These are phyloP conservation scores for Philantomba maxwellii DNA, from an alignment of 2,113 vertebrate species.

Conservation along the genomic window DNA sequence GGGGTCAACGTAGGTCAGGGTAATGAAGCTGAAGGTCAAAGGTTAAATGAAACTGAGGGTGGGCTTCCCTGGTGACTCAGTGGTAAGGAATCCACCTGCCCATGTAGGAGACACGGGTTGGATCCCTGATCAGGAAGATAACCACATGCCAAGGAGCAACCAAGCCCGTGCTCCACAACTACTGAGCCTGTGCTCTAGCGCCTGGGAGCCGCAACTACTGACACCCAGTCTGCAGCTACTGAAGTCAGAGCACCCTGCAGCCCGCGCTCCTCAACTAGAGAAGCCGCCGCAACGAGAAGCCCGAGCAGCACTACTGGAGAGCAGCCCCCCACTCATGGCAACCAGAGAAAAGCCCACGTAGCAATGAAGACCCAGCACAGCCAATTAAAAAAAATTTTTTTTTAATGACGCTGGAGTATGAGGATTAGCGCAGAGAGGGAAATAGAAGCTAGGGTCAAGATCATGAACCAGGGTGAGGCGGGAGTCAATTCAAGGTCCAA, in stretches of 20 bases:
- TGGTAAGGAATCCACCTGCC: background rate
- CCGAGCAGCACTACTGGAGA: background rate
- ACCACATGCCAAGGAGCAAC: background rate
- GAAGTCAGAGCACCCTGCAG: background rate
- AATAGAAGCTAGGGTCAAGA: background rate
- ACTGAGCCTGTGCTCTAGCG: background rate
- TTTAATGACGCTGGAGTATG: background rate
- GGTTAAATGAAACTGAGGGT: background rate
- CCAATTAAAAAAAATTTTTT: background rate
- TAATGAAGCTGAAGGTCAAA: background rate
- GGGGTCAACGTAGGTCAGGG: background rate
- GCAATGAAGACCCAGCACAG: background rate
- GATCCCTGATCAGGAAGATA: background rate
- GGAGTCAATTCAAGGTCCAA: background rate
- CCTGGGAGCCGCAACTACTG: background rate
- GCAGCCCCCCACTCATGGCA: background rate
- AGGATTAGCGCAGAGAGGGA: background rate
- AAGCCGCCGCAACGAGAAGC: accelerated
- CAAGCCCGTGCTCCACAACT: background rate
- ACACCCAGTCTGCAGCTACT: accelerated
- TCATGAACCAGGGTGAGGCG: background rate
- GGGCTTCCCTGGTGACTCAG: background rate
- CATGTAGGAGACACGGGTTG: background rate
- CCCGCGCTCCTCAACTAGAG: background rate
- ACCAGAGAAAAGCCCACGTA: background rate